Base-by-base conservation (phyloP, 2,797 vertebrate genomes). In the Leptoclinus maculatus region DNA sequence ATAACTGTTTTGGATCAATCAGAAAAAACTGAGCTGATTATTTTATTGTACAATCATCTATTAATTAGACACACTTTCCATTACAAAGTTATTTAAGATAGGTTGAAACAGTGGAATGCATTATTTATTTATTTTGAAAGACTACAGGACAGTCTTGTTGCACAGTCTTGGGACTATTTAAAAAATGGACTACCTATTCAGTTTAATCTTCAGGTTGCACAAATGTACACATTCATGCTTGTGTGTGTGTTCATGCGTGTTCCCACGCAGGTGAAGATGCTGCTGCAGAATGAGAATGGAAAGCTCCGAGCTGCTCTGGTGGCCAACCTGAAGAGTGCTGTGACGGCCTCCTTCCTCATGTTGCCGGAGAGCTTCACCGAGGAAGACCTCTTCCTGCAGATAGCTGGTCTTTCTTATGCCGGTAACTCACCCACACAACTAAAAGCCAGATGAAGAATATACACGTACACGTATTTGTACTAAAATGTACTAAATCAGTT, bases 351-450 rank as follows among this genome's bases (percentile, higher is more conserved):
- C 66, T 97, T 99, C 83, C 97, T 99, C 69, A 97, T 99, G 97
- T 84, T 99, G 65, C 98, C 98, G 0, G 97, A 99, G 88, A 99
- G 97, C 86, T 99, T 97, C 89, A 96, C 95, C 0, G 97, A 99
- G 76, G 97, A 99, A 76, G 97, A 99, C 2, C 97, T 99, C 3
- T 99, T 96, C 75, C 67, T 96, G 77, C 95, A 96, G 93, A 98
- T 99, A 1, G 96, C 98, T 10, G 96, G 97, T 2, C 97, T 99
- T 57, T 99, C 98, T 59, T 99, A 99, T 78, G 95, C 96, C 1
- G 98, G 98, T 98, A 74, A 88, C 80, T 34, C 27, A 13, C 32
- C 7, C 3, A 2, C 34, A 43, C 17, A 47, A 2, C 54, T 9
- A 69, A 36, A 25, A 56, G 64, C 34, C 32, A 53, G 27, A 29